Evolutionary conservation across 2,797 vertebrate species (phyloP).

Genomic region (Podarcis lilfordi): DNA sequence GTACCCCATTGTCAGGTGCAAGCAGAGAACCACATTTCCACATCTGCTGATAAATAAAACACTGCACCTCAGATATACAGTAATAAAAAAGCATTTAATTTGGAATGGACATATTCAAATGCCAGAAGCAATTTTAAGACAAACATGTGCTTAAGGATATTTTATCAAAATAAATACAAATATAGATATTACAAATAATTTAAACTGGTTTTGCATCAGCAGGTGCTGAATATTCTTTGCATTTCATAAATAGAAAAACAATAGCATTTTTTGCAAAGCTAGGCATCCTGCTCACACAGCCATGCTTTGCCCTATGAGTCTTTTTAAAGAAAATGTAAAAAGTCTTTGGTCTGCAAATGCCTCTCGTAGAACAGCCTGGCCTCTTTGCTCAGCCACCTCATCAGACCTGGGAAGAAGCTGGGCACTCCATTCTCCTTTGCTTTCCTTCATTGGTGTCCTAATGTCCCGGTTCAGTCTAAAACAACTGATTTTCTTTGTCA

Average conservation of each 20-base stretch:
- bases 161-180: slow-evolving; percentile 81
- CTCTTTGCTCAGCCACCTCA: slow-evolving; percentile 71
- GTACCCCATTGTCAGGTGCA: neutral
- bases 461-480: slow-evolving; percentile 73
- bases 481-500: slow-evolving; percentile 63
- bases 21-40: neutral
- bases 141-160: slow-evolving; percentile 63
- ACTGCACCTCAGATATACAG: slow-evolving; percentile 29
- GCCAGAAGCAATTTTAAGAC: slow-evolving; percentile 79
- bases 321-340: slow-evolving; percentile 39
- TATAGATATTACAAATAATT: slow-evolving; percentile 79
- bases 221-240: slow-evolving; percentile 61
- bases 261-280: slow-evolving; percentile 44
- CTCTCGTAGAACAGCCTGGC: slow-evolving; percentile 59
- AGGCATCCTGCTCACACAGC: slow-evolving; percentile 41
- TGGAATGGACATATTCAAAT: slow-evolving; percentile 73
- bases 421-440: slow-evolving; percentile 63
- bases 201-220: slow-evolving; percentile 72
- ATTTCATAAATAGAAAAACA: slow-evolving; percentile 72
- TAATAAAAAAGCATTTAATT: slow-evolving; percentile 79
- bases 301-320: slow-evolving; percentile 46
- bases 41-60: slow-evolving; percentile 28
- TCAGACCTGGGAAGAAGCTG: slow-evolving; percentile 67
- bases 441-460: slow-evolving; percentile 70
- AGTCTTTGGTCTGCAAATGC: slow-evolving; percentile 48